Conservation (phyloP, 2,797 vertebrate species). For the Mus spretus region DNA sequence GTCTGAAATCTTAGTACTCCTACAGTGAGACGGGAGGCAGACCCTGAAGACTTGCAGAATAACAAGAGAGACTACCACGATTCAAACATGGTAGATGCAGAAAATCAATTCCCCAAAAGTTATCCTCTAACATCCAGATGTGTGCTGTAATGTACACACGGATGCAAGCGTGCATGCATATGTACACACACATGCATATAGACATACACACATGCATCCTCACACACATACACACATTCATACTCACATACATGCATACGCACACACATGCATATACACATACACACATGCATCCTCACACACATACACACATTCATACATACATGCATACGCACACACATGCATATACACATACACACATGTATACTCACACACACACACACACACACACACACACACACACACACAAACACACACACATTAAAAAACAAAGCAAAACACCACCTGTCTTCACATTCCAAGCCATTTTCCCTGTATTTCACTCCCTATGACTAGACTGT, state of each 20-base stretch:
- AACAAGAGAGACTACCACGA: not conserved
- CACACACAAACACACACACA: not conserved
- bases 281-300: rapidly evolving
- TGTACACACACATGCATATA: not conserved
- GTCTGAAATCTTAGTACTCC: not conserved
- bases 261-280: not conserved
- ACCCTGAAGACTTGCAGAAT: not conserved
- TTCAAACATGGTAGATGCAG: not conserved
- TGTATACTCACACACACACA: no score
- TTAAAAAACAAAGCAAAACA: not conserved
- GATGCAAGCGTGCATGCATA: rapidly evolving
- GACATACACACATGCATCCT: no score
- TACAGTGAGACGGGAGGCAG: no score
- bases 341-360: not conserved
- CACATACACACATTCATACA: not conserved
- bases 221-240: not conserved
- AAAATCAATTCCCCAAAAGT: not conserved
- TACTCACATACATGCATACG: no score
- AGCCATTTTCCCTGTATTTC: not conserved
- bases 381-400: not conserved
- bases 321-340: rapidly evolving
- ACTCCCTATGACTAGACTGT: no score
- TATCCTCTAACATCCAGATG: not conserved
- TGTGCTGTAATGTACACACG: not conserved
- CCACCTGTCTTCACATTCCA: not conserved